Base-by-base conservation (phyloP, 2,888 invertebrate genomes). In the Sminthurides aquaticus region DNA sequence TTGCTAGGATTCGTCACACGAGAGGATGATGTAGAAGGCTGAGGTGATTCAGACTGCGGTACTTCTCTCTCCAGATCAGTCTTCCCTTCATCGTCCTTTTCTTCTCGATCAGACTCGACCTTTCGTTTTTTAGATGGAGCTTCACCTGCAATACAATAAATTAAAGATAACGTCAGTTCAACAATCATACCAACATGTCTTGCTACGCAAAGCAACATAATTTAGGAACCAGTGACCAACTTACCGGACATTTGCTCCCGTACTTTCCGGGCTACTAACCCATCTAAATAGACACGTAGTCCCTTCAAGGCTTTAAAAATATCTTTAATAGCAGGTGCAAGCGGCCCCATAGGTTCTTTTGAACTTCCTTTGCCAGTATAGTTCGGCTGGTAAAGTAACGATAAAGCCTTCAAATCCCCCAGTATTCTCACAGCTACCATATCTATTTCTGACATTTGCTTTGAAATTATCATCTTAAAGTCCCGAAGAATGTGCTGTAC, bases 351-450 rank as follows among this genome's bases (percentile, higher is more conserved):
- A 1, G 73, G 73, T 60, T 71, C 69, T 24, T 66, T 63, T 22
- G 66, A 64, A 8, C 65, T 67, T 20, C 71, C 71, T 64, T 70
- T 73, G n/a, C 71, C 70, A 60, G 71, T 68, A n/a, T 68, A 60
- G n/a, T 69, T 63, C 1, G 74, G 74, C 3, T 69, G 55, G 72
- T 84, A 84, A 3, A 85, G 84, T 24, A 85, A 76, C n/a, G 82
- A 80, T 60, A 85, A 76, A 0, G 84, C 84, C 71, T 84, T 78
- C 57, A 85, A 75, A 75, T 85, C 84, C 0, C 84, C 84, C 3
- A 74, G 63, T 22, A 74, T 70, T 55, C 64, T 62, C 2, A 70
- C 60, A 1, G 69, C 69, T 20, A 68, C 62, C 1, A 66, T 58
- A 60, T 73, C 71, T 34, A 74, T 66, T 48, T 72, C 71, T 27